Evolutionary conservation across 1,140 invertebrate genomes (phyloP).

Genomic region (Platyura marginata): DNA sequence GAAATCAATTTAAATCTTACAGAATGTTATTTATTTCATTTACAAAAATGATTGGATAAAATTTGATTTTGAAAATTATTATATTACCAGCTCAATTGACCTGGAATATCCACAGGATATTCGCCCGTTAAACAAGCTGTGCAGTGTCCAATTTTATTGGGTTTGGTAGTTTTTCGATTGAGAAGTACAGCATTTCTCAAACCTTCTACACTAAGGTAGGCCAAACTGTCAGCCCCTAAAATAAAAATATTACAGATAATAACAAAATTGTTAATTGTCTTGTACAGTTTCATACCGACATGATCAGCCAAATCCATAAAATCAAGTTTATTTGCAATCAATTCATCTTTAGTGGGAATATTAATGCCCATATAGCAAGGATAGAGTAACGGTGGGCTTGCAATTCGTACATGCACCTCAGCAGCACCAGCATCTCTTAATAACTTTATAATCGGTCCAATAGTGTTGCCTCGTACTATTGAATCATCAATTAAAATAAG

Average conservation of each 20-base stretch:
- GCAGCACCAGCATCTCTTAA: slow-evolving; percentile 80
- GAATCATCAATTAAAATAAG: slow-evolving; percentile 92
- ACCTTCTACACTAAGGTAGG: slow-evolving; percentile 89
- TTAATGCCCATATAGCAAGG: slow-evolving; percentile 99
- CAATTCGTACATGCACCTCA: slow-evolving; percentile 92
- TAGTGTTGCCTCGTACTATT: slow-evolving; percentile 94
- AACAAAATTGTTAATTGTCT: too few species aligned
- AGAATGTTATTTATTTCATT: too few species aligned
- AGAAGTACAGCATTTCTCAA: slow-evolving; percentile 68
- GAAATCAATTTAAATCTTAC: too few species aligned
- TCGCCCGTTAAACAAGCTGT: slow-evolving; percentile 68
- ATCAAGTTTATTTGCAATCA: slow-evolving; percentile 82
- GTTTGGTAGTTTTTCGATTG: slow-evolving; percentile 47
- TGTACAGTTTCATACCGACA: slow-evolving; percentile 61
- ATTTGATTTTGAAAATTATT: too few species aligned
- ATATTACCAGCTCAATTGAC: slow-evolving; percentile 63
- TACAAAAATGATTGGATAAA: too few species aligned
- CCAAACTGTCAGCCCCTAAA: slow-evolving; percentile 74
- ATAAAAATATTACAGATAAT: too few species aligned
- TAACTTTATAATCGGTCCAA: slow-evolving; percentile 88
- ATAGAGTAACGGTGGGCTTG: slow-evolving; percentile 87
- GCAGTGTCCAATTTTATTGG: slow-evolving; percentile 49
- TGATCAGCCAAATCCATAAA: slow-evolving; percentile 60
- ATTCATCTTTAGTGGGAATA: slow-evolving; percentile 91
- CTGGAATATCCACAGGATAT: slow-evolving; percentile 61